Conservation (phyloP, 2,888 invertebrate species). For the Tetragonisca angustula region DNA sequence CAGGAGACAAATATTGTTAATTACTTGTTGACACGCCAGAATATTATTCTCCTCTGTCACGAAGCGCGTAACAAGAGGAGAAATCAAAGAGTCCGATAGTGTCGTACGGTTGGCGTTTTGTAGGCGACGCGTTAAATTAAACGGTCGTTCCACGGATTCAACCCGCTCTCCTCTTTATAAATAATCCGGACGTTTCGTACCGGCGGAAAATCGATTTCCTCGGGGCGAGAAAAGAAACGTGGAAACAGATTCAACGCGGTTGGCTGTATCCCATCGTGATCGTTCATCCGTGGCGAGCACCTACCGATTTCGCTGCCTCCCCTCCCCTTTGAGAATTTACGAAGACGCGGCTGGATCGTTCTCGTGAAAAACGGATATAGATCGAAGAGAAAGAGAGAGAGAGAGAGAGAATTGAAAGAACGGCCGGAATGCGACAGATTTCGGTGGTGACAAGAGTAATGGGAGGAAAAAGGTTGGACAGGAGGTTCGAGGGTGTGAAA, state of each 20-base stretch:
- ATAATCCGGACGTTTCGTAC: background rate
- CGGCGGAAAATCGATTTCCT: conserved; percentile 11
- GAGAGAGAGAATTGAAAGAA: background rate
- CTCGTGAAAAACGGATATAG: background rate
- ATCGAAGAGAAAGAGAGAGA: background rate
- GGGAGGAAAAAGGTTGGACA: background rate
- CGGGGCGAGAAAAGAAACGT: background rate
- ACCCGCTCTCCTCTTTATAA: background rate
- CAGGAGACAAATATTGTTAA: too few relatives aligned
- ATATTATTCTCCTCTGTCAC: background rate
- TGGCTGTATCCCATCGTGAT: background rate
- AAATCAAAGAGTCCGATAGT: background rate
- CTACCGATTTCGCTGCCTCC: conserved; percentile 14
- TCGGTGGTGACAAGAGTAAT: background rate
- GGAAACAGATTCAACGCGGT: conserved; percentile 15
- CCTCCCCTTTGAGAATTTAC: conserved; percentile 18
- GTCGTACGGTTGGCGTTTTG: background rate
- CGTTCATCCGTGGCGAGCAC: conserved; percentile 17
- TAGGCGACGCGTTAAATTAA: background rate
- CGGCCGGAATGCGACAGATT: background rate
- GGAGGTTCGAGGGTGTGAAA: background rate
- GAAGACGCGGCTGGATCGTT: background rate
- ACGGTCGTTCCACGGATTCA: background rate
- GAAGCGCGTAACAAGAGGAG: background rate
- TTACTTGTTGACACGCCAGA: too few relatives aligned